Evolutionary conservation across 2,113 vertebrate genomes (phyloP).

Genomic region (Pelodiscus sinensis): DNA sequence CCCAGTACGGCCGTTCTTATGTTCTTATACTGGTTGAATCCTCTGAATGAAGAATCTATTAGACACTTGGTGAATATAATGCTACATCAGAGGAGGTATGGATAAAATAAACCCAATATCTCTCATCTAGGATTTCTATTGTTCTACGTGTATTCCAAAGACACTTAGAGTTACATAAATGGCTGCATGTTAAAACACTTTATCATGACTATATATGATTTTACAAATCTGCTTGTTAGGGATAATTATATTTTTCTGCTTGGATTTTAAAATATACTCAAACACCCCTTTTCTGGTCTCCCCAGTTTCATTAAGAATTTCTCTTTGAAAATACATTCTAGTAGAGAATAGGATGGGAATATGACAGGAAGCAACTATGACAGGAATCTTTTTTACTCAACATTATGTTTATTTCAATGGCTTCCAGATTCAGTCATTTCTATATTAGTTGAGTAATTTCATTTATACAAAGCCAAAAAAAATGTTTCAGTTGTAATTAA

Average conservation of each 20-base stretch:
- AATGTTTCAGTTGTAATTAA: slow-evolving; percentile 52
- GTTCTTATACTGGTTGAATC: slow-evolving; percentile 35
- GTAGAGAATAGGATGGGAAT: not conserved
- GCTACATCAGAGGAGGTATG: slow-evolving; percentile 20
- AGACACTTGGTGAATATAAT: slow-evolving; percentile 7
- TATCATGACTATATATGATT: slow-evolving; percentile 42
- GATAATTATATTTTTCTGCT: slow-evolving; percentile 24
- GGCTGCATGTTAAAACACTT: slow-evolving; percentile 43
- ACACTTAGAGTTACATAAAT: slow-evolving; percentile 24
- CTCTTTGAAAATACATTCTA: slow-evolving; percentile 11
- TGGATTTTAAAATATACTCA: not conserved
- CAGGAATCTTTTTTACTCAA: slow-evolving; percentile 55
- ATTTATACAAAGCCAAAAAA: slow-evolving; percentile 16
- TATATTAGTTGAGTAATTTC: slow-evolving; percentile 34
- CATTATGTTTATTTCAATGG: slow-evolving; percentile 39
- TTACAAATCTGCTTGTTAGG: slow-evolving; percentile 26
- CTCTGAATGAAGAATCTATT: slow-evolving; percentile 53
- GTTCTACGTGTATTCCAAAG: slow-evolving; percentile 43
- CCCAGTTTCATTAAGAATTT: not conserved
- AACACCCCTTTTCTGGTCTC: slow-evolving; percentile 10
- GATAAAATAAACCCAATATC: slow-evolving; percentile 22
- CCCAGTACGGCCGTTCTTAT: no score
- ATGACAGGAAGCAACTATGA: not conserved
- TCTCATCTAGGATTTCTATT: slow-evolving; percentile 54
- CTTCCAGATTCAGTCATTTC: slow-evolving; percentile 51